Percentiles rank a stretch among this genome's conserved stretches.
Evolutionary conservation across 2,888 invertebrate species (phyloP).

Genomic region (Folsomia manolachei): DNA sequence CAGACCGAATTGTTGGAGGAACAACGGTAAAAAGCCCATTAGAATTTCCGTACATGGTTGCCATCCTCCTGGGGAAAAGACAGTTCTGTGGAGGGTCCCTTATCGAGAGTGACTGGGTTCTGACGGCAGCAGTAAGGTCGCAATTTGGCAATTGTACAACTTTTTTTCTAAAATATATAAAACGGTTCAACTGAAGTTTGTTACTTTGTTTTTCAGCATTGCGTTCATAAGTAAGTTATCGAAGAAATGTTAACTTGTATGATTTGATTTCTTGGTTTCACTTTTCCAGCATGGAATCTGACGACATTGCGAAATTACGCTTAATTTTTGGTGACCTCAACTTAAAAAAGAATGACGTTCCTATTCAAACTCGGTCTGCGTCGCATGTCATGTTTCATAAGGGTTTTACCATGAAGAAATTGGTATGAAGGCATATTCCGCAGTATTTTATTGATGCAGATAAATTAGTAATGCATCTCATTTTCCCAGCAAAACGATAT

Average conservation of each 20-base stretch:
- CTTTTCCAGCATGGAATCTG: slow-evolving; percentile 75
- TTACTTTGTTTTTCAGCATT: slow-evolving; percentile 52
- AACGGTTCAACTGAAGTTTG: too few species aligned
- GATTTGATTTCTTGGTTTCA: slow-evolving; percentile 3
- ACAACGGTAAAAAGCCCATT: too few species aligned
- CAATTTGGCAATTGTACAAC: too few species aligned
- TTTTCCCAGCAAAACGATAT: slow-evolving; percentile 76
- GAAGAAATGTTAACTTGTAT: slow-evolving; percentile 21
- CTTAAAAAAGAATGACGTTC: slow-evolving; percentile 67
- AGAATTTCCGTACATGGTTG: too few species aligned
- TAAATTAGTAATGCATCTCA: too few species aligned
- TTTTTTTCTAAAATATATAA: too few species aligned
- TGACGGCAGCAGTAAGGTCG: slow-evolving; percentile 50
- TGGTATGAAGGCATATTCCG: too few species aligned
- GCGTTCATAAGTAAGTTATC: slow-evolving; percentile 51
- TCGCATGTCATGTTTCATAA: slow-evolving; percentile 80
- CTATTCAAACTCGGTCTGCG: slow-evolving; percentile 73
- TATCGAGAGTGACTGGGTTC: slow-evolving; percentile 46
- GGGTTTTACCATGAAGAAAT: slow-evolving; percentile 75
- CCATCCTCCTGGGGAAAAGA: too few species aligned
- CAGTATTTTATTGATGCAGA: neutral
- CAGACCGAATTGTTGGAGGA: too few species aligned
- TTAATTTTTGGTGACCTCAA: slow-evolving; percentile 80
- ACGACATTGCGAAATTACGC: slow-evolving; percentile 79
- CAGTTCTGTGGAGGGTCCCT: slow-evolving; percentile 52